Percentiles rank a stretch among this genome's conserved stretches.
phyloP scores from a whole-genome alignment of 2,797 vertebrate genomes.

The Sandelia bainsii region DNA sequence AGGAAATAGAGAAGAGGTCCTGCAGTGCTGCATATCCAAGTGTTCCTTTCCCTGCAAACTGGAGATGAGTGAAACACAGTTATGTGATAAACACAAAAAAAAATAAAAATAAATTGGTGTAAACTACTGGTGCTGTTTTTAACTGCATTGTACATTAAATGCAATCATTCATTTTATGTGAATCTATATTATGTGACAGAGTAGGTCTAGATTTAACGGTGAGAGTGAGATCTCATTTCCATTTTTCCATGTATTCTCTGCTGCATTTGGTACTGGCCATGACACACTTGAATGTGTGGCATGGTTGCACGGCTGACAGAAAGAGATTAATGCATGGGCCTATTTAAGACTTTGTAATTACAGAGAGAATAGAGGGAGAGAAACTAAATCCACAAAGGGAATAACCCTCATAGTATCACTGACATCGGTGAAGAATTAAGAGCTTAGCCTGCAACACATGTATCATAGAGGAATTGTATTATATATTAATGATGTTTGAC shows the following conservation, averaged over 20 bases:
- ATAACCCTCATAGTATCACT: constrained; percentile 21
- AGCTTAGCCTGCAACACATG: constrained; percentile 36
- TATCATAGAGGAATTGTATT: constrained; percentile 37
- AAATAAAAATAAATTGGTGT: background rate
- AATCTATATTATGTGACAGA: constrained; percentile 2
- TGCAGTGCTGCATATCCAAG: constrained; percentile 4
- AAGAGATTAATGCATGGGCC: constrained; percentile 60
- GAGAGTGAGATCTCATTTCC: background rate
- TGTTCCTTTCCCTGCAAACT: background rate
- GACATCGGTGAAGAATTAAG: constrained; percentile 57
- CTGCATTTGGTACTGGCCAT: constrained; percentile 13
- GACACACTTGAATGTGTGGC: constrained; percentile 43
- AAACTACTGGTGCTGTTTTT: background rate
- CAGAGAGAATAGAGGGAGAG: constrained; percentile 47
- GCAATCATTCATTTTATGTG: background rate
- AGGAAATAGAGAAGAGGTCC: constrained; percentile 29
- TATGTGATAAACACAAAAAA: background rate
- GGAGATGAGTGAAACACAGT: background rate
- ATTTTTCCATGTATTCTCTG: constrained; percentile 25
- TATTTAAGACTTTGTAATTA: constrained; percentile 76
- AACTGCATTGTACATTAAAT: background rate
- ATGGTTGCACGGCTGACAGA: constrained; percentile 41
- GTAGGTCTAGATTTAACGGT: constrained; percentile 18
- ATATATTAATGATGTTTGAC: constrained; percentile 67
- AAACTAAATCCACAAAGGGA: constrained; percentile 57